phyloP scores from a whole-genome alignment of 1,140 invertebrate species.

The Drosophila nebulosa region DNA sequence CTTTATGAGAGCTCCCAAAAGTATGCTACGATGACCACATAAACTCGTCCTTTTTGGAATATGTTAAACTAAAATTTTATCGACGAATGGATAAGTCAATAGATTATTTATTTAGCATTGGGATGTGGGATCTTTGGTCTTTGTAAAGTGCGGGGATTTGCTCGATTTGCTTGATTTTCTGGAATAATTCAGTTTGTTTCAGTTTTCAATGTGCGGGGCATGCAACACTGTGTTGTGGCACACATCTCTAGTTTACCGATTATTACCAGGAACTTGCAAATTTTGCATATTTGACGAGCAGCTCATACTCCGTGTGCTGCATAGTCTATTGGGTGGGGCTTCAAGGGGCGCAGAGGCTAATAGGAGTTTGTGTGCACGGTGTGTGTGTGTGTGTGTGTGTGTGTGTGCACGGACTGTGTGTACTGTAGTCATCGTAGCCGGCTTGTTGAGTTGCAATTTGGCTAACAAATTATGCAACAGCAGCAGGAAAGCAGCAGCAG shows the following conservation, averaged over 20 bases:
- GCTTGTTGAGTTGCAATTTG: constrained; percentile 76
- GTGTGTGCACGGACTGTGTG: constrained; percentile 23
- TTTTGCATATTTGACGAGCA: constrained; percentile 74
- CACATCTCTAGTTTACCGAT: constrained; percentile 39
- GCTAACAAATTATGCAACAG: constrained; percentile 74
- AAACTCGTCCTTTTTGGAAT: background rate
- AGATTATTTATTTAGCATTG: too few species aligned
- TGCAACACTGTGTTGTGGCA: background rate
- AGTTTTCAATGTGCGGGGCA: background rate
- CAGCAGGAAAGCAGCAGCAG: constrained; percentile 33
- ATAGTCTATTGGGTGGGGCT: background rate
- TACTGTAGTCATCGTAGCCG: constrained; percentile 29
- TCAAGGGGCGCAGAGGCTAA: background rate
- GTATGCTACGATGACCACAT: background rate
- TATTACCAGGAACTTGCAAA: constrained; percentile 42
- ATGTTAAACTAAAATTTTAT: too few species aligned
- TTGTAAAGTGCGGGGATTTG: too few species aligned
- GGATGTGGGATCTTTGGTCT: too few species aligned
- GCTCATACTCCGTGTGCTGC: background rate
- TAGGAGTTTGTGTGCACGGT: background rate
- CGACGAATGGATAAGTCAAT: too few species aligned
- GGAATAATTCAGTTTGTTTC: background rate
- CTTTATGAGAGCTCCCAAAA: too few species aligned
- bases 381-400: constrained; percentile 11
- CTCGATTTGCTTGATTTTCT: too few species aligned